phyloP scores from a whole-genome alignment of 2,888 invertebrate genomes.

The Ischnus inquisitorius region DNA sequence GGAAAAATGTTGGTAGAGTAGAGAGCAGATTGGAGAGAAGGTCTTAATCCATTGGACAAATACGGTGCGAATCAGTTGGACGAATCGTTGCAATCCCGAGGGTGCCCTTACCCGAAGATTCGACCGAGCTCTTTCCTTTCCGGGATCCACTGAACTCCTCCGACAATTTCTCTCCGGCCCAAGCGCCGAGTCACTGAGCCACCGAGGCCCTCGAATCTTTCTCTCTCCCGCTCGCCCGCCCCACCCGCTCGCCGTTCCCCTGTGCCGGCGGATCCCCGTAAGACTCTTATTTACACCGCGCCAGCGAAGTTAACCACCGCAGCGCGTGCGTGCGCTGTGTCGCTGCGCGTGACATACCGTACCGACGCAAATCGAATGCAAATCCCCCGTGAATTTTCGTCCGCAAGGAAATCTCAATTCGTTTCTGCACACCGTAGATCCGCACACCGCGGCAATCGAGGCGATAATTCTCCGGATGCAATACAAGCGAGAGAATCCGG shows the following conservation, averaged over 20 bases:
- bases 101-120: slow-evolving; percentile 45
- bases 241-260: not conserved
- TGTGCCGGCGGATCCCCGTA: not conserved
- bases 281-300: slow-evolving; percentile 34
- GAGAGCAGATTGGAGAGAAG: slow-evolving; percentile 13
- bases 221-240: not conserved
- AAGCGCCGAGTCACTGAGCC: slow-evolving; percentile 8
- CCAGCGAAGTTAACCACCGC: slow-evolving; percentile 7
- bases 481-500: not conserved
- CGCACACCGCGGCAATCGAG: not conserved
- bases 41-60: slow-evolving; percentile 54
- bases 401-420: slow-evolving; percentile 53
- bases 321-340: slow-evolving; percentile 12
- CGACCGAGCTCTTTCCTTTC: slow-evolving; percentile 4
- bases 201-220: not conserved
- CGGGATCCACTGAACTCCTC: not conserved
- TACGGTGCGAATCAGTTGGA: slow-evolving; percentile 52
- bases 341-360: not conserved
- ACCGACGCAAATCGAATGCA: slow-evolving; percentile 35
- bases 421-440: not conserved
- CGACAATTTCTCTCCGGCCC: not conserved
- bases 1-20: slow-evolving; percentile 14
- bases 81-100: slow-evolving; percentile 40
- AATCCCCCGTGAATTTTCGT: slow-evolving; percentile 53
- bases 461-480: slow-evolving; percentile 25